Evolutionary conservation across 2,888 invertebrate genomes (phyloP).

Genomic region (Oscheius onirici): DNA sequence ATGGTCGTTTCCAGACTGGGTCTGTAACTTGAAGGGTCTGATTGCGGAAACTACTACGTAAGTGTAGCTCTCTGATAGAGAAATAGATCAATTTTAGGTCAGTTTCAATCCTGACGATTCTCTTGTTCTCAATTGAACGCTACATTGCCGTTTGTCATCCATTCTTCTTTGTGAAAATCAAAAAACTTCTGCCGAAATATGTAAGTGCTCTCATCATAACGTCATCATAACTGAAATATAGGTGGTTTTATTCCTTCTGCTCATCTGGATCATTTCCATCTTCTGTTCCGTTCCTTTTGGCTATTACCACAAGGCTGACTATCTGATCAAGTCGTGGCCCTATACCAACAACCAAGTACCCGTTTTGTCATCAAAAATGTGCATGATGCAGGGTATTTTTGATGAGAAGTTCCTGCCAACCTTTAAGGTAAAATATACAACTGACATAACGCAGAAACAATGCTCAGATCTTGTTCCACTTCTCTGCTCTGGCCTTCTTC

Average conservation of each 20-base stretch:
- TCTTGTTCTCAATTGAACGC: constrained; percentile 58
- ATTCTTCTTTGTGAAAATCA: constrained; percentile 47
- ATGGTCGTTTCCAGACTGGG: constrained; percentile 60
- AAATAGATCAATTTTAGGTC: constrained; percentile 42
- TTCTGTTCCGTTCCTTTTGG: constrained; percentile 56
- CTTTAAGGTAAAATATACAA: constrained; percentile 37
- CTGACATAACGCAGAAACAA: not conserved
- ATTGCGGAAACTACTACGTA: constrained; percentile 59
- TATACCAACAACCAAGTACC: constrained; percentile 44
- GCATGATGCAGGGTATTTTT: constrained; percentile 56
- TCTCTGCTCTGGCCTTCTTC: constrained; percentile 59
- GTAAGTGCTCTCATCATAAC: no score
- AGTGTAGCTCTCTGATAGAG: not conserved
- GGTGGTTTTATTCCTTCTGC: constrained; percentile 31
- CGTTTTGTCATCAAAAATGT: constrained; percentile 53
- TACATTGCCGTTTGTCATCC: constrained; percentile 62
- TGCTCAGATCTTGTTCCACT: constrained; percentile 56
- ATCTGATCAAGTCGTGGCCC: constrained; percentile 56
- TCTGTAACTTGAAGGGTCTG: constrained; percentile 58
- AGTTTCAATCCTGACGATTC: constrained; percentile 57
- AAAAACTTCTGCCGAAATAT: constrained; percentile 22
- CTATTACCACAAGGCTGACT: constrained; percentile 56
- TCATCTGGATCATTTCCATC: constrained; percentile 56
- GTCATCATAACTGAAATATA: no score
- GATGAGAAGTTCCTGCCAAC: constrained; percentile 41